Percentiles rank a stretch among this genome's conserved stretches.
Evolutionary conservation across 2,888 invertebrate species (phyloP).

Genomic region (Rhagonycha fulva): DNA sequence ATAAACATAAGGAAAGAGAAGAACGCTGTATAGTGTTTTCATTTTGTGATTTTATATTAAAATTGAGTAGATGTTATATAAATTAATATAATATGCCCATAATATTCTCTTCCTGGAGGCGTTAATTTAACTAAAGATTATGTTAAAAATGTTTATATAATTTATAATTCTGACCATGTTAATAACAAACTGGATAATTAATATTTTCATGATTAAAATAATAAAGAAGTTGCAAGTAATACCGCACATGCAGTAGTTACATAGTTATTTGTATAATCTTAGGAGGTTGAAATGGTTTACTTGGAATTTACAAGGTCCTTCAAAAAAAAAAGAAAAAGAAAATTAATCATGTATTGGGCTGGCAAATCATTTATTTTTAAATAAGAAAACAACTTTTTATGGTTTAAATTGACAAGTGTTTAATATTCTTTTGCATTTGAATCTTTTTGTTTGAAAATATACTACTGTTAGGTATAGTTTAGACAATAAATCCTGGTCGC

Average conservation of each 20-base stretch:
- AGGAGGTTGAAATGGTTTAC: neutral
- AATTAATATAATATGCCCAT: neutral
- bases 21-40: neutral
- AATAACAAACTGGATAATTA: neutral
- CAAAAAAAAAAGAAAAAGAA: neutral
- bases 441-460: neutral
- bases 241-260: too few relatives aligned
- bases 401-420: neutral
- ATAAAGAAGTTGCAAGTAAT: too few relatives aligned
- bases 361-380: neutral
- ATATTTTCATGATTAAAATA: neutral
- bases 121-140: neutral
- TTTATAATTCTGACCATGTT: neutral
- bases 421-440: neutral
- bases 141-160: neutral
- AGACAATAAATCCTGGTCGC: too few relatives aligned
- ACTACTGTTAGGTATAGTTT: neutral
- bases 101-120: neutral
- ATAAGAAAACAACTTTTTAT: neutral
- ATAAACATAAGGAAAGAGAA: neutral
- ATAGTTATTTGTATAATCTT: too few relatives aligned
- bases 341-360: neutral
- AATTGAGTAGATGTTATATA: neutral
- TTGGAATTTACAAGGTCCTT: neutral
- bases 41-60: neutral